Conservation (phyloP, 2,888 invertebrate species). For the Suillia variegata region DNA sequence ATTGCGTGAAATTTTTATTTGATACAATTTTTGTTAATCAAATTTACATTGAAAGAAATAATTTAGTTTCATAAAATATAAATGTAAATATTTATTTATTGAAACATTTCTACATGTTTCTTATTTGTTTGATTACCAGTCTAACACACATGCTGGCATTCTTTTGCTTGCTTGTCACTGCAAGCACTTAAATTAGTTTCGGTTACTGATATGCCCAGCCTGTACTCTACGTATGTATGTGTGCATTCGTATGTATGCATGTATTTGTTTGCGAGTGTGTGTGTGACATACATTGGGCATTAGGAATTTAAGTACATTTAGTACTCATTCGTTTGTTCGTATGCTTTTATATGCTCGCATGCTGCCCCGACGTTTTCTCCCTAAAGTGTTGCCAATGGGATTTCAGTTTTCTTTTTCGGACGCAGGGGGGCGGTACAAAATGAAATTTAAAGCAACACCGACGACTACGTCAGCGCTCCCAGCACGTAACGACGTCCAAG, state of each 20-base stretch:
- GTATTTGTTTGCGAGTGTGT: neutral
- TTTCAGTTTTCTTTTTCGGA: too few relatives aligned
- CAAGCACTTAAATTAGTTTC: conserved; percentile 10
- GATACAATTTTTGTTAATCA: too few relatives aligned
- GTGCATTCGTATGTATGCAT: neutral
- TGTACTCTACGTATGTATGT: neutral
- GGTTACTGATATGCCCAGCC: neutral
- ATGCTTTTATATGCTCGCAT: too few relatives aligned
- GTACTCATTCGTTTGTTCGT: too few relatives aligned
- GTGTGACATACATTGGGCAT: conserved; percentile 1
- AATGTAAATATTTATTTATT: too few relatives aligned
- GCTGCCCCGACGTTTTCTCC: neutral
- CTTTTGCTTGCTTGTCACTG: neutral
- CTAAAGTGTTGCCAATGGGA: neutral
- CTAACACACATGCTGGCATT: neutral
- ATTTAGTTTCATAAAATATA: too few relatives aligned
- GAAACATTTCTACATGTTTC: too few relatives aligned
- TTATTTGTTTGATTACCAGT: too few relatives aligned
- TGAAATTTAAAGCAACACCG: neutral
- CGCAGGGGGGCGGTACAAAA: neutral
- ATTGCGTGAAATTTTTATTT: too few relatives aligned
- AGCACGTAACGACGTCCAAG: too few relatives aligned
- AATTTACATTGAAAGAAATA: too few relatives aligned
- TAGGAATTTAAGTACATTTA: neutral
- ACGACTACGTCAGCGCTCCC: neutral